Evolutionary conservation across 2,797 vertebrate genomes (phyloP).

Genomic region (Anisognathus igniventris): DNA sequence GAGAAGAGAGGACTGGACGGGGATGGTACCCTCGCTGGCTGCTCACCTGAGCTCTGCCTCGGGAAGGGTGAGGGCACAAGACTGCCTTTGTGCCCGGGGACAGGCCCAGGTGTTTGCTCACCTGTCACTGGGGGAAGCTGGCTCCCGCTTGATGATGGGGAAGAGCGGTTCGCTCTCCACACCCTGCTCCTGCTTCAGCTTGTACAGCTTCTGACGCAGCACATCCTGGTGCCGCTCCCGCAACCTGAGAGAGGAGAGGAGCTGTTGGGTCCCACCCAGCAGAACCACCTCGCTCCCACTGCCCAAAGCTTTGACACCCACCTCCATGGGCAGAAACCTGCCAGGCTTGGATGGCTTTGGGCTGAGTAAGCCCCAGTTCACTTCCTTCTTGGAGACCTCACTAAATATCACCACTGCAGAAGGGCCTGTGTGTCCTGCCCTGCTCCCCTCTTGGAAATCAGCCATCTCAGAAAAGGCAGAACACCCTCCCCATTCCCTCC

Average conservation of each 20-base stretch:
- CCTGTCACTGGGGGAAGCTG: slow-evolving; percentile 70
- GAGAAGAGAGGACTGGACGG: background rate
- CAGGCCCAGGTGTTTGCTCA: background rate
- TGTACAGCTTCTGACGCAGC: slow-evolving; percentile 94
- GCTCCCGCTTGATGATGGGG: slow-evolving; percentile 89
- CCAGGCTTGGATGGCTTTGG: background rate
- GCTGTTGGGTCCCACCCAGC: fast-evolving
- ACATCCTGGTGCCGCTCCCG: slow-evolving; percentile 96
- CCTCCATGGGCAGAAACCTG: fast-evolving
- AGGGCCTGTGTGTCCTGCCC: background rate
- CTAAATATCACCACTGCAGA: background rate
- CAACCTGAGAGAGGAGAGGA: slow-evolving; percentile 70
- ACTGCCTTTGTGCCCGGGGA: fast-evolving
- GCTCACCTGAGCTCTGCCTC: background rate
- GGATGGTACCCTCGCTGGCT: background rate
- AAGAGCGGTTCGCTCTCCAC: slow-evolving; percentile 94
- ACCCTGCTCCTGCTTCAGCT: slow-evolving; percentile 96
- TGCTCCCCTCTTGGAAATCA: background rate
- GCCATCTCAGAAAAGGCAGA: background rate
- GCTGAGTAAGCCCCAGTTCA: background rate
- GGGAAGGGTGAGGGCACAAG: background rate
- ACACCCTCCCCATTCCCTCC: background rate
- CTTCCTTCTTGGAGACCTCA: background rate
- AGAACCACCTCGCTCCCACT: background rate
- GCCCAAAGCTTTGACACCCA: background rate